Evolutionary conservation across 2,888 invertebrate species (phyloP).

Genomic region (Xestia sexstrigata): DNA sequence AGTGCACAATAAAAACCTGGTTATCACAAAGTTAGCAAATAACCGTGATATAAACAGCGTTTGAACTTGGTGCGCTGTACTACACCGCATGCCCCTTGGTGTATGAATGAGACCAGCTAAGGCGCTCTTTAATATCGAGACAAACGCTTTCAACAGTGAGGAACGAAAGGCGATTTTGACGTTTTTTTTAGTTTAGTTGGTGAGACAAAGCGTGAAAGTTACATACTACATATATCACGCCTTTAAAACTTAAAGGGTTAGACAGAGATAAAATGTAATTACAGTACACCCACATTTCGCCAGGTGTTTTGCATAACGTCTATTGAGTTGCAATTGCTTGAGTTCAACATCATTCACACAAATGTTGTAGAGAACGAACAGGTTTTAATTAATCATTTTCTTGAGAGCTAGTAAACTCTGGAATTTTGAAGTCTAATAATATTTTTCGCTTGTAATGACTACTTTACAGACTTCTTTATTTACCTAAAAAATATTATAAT

Average conservation of each 20-base stretch:
- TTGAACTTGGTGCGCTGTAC: conserved; percentile 54
- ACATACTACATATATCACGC: not conserved
- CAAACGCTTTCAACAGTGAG: no score
- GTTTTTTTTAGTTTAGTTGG: not conserved
- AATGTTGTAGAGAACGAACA: no score
- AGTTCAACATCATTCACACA: no score
- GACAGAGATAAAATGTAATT: not conserved
- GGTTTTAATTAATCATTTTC: not conserved
- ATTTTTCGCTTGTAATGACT: not conserved
- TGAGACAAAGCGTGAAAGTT: not conserved
- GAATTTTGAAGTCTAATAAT: not conserved
- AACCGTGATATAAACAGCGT: conserved; percentile 55
- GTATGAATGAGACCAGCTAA: conserved; percentile 38
- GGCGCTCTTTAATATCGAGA: no score
- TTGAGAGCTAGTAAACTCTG: not conserved
- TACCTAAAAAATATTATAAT: no score
- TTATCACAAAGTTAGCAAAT: conserved; percentile 61
- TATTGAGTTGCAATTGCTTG: not conserved
- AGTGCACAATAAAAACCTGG: conserved; percentile 49
- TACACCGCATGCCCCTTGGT: conserved; percentile 11
- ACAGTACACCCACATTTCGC: not conserved
- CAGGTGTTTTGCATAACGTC: not conserved
- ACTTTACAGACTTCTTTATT: not conserved
- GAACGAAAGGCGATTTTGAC: not conserved
- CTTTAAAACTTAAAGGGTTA: not conserved